Base-by-base conservation (phyloP, 2,797 vertebrate species). In the Graptemys geographica region DNA sequence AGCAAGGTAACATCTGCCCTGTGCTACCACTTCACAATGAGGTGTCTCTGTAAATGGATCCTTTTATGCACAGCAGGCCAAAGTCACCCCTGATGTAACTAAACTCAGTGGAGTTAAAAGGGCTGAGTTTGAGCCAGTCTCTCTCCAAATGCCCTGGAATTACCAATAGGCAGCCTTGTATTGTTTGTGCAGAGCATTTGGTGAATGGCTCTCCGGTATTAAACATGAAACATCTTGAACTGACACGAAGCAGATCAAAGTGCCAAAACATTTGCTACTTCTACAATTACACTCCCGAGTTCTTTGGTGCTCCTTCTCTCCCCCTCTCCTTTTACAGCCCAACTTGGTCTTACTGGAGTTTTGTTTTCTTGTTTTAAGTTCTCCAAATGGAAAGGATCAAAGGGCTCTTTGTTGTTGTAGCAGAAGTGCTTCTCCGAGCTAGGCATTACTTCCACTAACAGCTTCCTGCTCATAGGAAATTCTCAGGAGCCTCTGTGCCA, bases 101-200 rank as follows among this genome's bases (percentile, higher is more conserved):
- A 80, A 57, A 78, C 27, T 69, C 49, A 18, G 57, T 2, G 3
- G 76, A 33, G 84, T 41, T 4, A 9, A 55, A 28, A 76, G 84
- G 62, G 44, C 84, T 2, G 5, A 0, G 0, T 55, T 0, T 59
- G 56, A 93, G 51, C 74, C 76, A 56, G 84, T 47, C 57, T 74
- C 76, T 81, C 72, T 83, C n/a, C 0, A 0, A 80, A 92, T 11
- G 8, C 91, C 31, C 28, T 0, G 51, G 47, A 76, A 84, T n/a
- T 11, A 16, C 82, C 49, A 0, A 21, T 79, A 19, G 92, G 87
- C 84, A 83, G 91, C 79, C 4, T 69, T 2, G 0, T 44, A 8
- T 93, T 97, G 97, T 98, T 97, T 97, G 96, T 33, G 90, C 93
- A 92, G 94, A 97, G 91, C 97, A 98, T 98, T 97, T 98, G 97